phyloP scores from a whole-genome alignment of 2,797 vertebrate genomes.

The Gobio occitaniae region DNA sequence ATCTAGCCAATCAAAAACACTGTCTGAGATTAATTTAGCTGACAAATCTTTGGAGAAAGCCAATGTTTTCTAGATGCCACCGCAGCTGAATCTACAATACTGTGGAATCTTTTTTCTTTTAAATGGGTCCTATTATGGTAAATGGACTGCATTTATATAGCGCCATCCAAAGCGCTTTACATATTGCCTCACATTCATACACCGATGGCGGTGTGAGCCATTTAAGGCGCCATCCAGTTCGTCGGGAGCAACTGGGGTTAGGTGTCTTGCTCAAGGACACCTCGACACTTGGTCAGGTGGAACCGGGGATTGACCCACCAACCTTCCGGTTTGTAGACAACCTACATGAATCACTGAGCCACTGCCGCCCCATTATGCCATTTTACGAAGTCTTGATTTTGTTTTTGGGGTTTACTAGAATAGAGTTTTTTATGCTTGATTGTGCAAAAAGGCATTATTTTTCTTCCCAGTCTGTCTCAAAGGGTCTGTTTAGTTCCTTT shows the following conservation, averaged over 20 bases:
- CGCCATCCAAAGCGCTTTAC: too few relatives aligned
- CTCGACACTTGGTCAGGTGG: too few relatives aligned
- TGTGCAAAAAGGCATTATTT: neutral
- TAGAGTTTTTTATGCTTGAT: neutral
- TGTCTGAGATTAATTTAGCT: neutral
- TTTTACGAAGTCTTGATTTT: neutral
- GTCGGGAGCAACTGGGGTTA: too few relatives aligned
- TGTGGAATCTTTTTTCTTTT: neutral
- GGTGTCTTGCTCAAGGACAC: too few relatives aligned
- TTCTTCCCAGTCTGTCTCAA: neutral
- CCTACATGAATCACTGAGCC: too few relatives aligned
- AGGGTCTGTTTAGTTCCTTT: neutral
- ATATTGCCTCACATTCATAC: too few relatives aligned
- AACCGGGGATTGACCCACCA: too few relatives aligned
- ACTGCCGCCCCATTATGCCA: neutral
- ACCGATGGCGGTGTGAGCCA: too few relatives aligned
- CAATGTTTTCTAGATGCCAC: neutral
- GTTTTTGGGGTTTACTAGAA: neutral
- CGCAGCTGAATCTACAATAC: neutral
- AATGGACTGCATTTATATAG: too few relatives aligned
- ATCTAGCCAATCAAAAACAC: neutral
- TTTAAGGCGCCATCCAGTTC: too few relatives aligned
- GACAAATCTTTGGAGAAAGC: neutral
- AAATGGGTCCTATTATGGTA: neutral
- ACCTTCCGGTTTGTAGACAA: too few relatives aligned